Evolutionary conservation across 2,113 vertebrate genomes (phyloP), one percentile per base, ranked within the genome.

Genomic region (Microcebus tavaratra): DNA sequence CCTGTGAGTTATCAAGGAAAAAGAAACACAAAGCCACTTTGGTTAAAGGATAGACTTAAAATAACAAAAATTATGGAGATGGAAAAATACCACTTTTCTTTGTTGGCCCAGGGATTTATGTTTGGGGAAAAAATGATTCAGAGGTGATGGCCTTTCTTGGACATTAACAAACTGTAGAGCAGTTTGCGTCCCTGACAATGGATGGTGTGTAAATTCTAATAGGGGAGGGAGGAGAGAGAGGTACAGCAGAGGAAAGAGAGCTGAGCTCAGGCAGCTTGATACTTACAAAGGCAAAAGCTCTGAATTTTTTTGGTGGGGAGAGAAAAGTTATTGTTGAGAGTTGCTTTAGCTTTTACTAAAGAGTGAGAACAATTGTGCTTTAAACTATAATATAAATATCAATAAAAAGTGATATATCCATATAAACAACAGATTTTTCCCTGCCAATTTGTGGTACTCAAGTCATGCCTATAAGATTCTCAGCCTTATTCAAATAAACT

Each of bases 1-100:
- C 98, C 98, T 86, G 70, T 98, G 98, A 98, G 98, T 98, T 99
- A 99, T 99, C 99, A 98, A 97, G 98, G 97, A 98, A 98, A 98
- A 98, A 97, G 97, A 98, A 98, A 98, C 98, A 98, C 76, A 72
- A 81, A 98, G 97, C 97, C 96, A 98, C 97, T 98, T 92, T 98
- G 98, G 98, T 98, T 98, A 97, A 98, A 98, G 97, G 96, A 91
- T 96, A 96, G 96, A 98, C 98, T 99, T 98, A 98, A 98, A 98
- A 98, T 98, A 98, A 97, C 97, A 97, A 95, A 96, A 98, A 98
- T 98, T 98, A 98, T 97, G 97, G 98, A 93, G 84, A 98, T 97
- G 98, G 98, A 98, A 98, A 98, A 97, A 97, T 97, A 97, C 94
- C 96, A 98, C 98, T 99, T 98, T 99, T 97, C 98, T 98, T 96